Base-by-base conservation (phyloP, 2,113 vertebrate genomes). In the Alectura lathami region DNA sequence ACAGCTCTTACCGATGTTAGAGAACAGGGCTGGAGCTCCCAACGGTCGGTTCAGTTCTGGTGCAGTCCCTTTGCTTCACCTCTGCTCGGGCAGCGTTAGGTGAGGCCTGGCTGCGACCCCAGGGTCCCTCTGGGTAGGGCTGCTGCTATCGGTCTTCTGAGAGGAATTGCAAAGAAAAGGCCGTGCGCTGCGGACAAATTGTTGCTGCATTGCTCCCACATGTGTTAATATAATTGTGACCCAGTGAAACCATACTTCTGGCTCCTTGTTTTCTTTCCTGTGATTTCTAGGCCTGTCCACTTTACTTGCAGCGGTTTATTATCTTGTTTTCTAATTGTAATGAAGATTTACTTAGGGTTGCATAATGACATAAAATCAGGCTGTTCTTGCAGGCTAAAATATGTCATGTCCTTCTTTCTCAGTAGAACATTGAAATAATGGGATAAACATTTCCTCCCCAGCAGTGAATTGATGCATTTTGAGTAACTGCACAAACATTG, bases 181-280 rank as follows among this genome's bases (percentile, higher is more conserved):
- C 73, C 0, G 0, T 4, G 21, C 30, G 17, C 67, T 68, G 40
- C 2, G 2, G 13, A n/a, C 40, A 34, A 60, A 29, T 60, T 1
- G 38, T 83, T 72, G 56, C 69, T 60, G 60, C 67, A 27, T 64
- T 13, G 23, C 79, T 96, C 74, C 57, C 53, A 9, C 4, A n/a
- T 72, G 43, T n/a, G 48, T 48, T 89, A 89, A 91, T 91, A 51
- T 77, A 76, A 92, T 92, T 92, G 78, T 81, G 78, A 84, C 57
- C 74, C 54, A 85, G 59, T 24, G 40, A 85, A 94, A 94, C 67
- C 2, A 0, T 60, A 63, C 89, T 95, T 85, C 67, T 95, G 86
- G 36, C 87, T 91, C 84, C 77, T 34, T 50, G 21, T 66, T 88
- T 91, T 76, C 59, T 67, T 92, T 87, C 89, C 76, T 69, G 57